phyloP scores from a whole-genome alignment of 2,113 vertebrate species.

The Eulemur macaco region DNA sequence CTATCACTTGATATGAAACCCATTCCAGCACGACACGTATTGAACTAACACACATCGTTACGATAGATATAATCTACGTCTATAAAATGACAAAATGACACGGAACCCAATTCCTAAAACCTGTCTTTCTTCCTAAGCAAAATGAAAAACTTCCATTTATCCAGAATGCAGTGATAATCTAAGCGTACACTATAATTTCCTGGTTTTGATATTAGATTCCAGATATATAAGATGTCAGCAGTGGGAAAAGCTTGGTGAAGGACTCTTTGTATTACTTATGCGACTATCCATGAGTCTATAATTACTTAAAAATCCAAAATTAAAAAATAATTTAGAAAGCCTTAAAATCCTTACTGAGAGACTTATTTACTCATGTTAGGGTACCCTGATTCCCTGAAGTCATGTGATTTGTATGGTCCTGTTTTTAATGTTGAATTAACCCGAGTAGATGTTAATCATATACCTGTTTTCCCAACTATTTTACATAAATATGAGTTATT shows the following conservation, averaged over 20 bases:
- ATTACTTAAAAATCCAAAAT: background rate
- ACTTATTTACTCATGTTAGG: background rate
- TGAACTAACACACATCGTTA: background rate
- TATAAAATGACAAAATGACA: background rate
- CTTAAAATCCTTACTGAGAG: background rate
- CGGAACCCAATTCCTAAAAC: background rate
- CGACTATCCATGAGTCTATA: background rate
- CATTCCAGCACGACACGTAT: background rate
- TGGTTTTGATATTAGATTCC: background rate
- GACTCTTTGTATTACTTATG: background rate
- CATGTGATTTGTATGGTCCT: background rate
- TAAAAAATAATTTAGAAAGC: background rate
- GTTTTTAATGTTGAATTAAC: background rate
- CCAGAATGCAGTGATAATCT: background rate
- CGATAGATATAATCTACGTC: background rate
- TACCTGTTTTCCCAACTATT: background rate
- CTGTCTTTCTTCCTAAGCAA: background rate
- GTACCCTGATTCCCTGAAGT: background rate
- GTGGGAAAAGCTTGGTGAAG: background rate
- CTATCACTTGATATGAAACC: background rate
- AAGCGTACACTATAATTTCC: background rate
- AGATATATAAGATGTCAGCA: background rate
- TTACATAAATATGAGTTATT: background rate
- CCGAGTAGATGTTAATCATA: background rate
- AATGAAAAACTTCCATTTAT: background rate